Evolutionary conservation across 2,888 invertebrate species (phyloP), one percentile per base, ranked within the genome.

Genomic region (Charanyca ferruginea): DNA sequence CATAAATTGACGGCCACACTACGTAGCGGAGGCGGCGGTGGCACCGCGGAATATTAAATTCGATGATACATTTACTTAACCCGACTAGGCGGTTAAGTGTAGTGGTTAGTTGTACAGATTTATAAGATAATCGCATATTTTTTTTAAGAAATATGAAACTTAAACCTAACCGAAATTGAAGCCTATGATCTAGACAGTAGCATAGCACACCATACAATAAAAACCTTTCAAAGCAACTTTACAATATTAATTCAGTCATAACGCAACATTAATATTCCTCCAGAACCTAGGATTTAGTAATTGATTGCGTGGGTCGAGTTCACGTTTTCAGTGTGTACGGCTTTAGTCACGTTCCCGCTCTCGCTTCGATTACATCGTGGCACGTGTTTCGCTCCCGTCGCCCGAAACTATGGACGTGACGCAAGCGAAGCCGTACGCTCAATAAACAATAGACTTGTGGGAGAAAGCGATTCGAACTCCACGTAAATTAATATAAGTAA

Each of bases 371-470:
- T 57, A 63, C 47, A 60, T 52, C 53, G 35, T 28, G 35, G 66
- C 75, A 70, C 72, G 67, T 76, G 75, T 45, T 9, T 20, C 48
- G 41, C 25, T 79, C 74, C 74, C 67, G 41, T 48, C 57, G 48
- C 52, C 57, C 42, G 23, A 49, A 73, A 22, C 53, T 35, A 42
- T 41, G n/a, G 74, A 79, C 73, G 73, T 73, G 74, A 44, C 57
- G 52, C 35, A 22, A 65, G 3, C 38, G 53, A 78, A 78, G 35
- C 78, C 73, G 44, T 54, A 51, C 3, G 48, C 22, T 53, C 35
- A 20, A 41, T 49, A 68, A 66, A 75, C 28, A 54, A 71, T 25
- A 54, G 20, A 23, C 20, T 22, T 16, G n/a, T n/a, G 20, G 47
- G 51, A 23, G 25, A 62, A 62, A 20, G 51, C 4, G n/a, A 67